Conservation (phyloP, 2,113 vertebrate genomes). For the Otolemur garnettii region DNA sequence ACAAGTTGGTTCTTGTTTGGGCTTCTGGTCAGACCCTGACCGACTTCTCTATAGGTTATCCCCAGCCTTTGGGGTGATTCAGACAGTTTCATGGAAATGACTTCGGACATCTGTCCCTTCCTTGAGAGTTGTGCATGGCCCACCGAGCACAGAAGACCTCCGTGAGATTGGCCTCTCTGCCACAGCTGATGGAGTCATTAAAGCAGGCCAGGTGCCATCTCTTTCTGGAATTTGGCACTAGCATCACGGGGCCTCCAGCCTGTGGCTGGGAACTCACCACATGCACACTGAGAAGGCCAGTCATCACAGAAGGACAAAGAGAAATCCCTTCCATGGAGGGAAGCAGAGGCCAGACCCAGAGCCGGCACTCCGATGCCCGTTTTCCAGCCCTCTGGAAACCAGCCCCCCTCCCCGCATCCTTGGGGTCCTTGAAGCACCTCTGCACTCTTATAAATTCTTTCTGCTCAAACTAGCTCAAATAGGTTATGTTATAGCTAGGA, state of each 20-base stretch:
- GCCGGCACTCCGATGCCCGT: background rate
- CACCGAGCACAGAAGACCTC: background rate
- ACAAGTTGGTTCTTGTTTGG: background rate
- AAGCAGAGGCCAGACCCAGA: background rate
- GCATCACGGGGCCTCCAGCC: background rate
- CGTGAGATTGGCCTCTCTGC: background rate
- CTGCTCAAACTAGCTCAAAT: background rate
- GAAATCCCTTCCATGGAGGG: rapidly evolving
- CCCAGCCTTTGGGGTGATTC: background rate
- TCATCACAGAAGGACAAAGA: background rate
- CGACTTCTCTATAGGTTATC: background rate
- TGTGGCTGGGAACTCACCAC: background rate
- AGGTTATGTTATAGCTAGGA: background rate
- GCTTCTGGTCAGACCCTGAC: background rate
- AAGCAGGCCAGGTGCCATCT: background rate
- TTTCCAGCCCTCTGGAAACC: background rate
- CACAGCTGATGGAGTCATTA: background rate
- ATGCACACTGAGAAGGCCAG: background rate
- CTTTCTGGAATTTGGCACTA: background rate
- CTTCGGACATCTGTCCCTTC: background rate
- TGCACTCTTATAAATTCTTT: background rate
- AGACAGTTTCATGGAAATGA: background rate
- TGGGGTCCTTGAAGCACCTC: too few relatives aligned
- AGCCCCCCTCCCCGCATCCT: background rate
- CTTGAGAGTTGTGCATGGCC: too few relatives aligned